Conservation (phyloP, 2,113 vertebrate species). For the Myocastor coypus region DNA sequence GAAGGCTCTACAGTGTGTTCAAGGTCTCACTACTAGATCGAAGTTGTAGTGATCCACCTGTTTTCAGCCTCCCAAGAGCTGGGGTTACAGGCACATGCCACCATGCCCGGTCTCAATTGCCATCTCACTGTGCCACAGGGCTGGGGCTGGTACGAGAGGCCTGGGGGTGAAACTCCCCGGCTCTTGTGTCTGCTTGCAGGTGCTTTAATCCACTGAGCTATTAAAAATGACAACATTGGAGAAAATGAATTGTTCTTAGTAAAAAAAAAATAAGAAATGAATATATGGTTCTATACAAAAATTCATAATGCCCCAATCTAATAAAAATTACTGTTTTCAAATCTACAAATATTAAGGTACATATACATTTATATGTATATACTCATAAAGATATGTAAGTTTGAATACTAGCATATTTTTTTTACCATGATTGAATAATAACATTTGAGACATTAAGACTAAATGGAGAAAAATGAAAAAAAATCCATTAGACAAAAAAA, state of each 20-base stretch:
- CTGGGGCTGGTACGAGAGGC: too few species aligned
- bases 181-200: too few species aligned
- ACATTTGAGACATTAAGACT: constrained; percentile 15
- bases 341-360: neutral
- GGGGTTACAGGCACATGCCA: too few species aligned
- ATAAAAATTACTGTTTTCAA: neutral
- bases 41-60: too few species aligned
- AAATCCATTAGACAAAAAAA: neutral
- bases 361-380: neutral
- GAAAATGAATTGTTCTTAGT: neutral
- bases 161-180: too few species aligned
- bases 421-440: neutral
- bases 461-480: neutral
- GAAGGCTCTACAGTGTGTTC: too few species aligned
- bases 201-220: too few species aligned
- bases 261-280: neutral
- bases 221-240: neutral
- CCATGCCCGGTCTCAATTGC: too few species aligned
- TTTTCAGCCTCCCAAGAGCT: too few species aligned
- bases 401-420: neutral
- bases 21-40: too few species aligned
- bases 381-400: neutral
- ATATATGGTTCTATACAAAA: neutral
- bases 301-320: neutral
- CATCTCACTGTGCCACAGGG: too few species aligned